Evolutionary conservation across 2,888 invertebrate species (phyloP).

Genomic region (Agonopterix alstromeriana): DNA sequence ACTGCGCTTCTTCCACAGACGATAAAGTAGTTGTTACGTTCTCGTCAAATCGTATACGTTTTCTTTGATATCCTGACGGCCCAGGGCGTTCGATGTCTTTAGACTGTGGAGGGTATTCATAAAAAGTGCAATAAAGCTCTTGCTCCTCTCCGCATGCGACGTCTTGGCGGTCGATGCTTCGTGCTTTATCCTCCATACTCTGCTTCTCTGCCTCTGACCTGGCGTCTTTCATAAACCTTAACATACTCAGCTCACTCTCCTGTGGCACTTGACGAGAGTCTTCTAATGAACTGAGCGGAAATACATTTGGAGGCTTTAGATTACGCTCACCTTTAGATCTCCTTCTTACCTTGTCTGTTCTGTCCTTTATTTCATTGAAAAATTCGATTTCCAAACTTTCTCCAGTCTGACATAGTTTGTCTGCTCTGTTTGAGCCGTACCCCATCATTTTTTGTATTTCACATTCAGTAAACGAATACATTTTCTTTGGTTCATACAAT

Average conservation of each 20-base stretch:
- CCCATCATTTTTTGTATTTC: slow-evolving; percentile 37
- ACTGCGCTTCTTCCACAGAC: slow-evolving; percentile 12
- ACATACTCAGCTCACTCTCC: slow-evolving; percentile 32
- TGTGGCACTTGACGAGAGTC: neutral
- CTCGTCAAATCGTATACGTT: slow-evolving; percentile 49
- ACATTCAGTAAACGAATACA: slow-evolving; percentile 41
- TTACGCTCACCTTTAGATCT: neutral
- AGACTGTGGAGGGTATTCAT: slow-evolving; percentile 5
- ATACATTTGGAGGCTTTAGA: no score
- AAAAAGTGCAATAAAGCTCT: slow-evolving; percentile 32
- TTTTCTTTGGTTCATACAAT: slow-evolving; percentile 11
- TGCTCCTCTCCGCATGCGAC: slow-evolving; percentile 21
- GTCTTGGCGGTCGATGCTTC: neutral
- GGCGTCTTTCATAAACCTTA: slow-evolving; percentile 34
- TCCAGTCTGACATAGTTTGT: slow-evolving; percentile 48
- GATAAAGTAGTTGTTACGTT: slow-evolving; percentile 28
- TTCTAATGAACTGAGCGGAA: neutral
- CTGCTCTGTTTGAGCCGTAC: slow-evolving; percentile 8
- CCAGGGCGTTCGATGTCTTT: slow-evolving; percentile 3
- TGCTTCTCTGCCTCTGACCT: slow-evolving; percentile 18
- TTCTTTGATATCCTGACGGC: slow-evolving; percentile 12
- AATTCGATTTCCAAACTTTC: slow-evolving; percentile 39
- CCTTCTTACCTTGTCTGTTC: neutral
- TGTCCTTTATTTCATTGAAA: slow-evolving; percentile 5
- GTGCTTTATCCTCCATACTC: neutral